Base-by-base conservation (phyloP, 2,113 vertebrate genomes). In the Calidris pugnax region DNA sequence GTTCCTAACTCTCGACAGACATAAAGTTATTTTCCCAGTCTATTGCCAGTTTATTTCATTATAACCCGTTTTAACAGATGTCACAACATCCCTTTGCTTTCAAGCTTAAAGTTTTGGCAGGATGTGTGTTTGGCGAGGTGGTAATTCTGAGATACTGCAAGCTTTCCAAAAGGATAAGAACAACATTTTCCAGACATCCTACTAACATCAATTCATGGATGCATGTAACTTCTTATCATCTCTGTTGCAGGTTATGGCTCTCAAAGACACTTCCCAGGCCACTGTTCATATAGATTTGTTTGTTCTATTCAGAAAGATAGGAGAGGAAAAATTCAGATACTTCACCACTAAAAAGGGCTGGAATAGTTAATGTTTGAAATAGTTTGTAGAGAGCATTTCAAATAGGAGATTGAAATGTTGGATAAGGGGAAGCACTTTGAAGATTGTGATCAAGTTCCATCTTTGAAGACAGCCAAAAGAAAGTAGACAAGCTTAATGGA, bases 361-460 rank as follows among this genome's bases (percentile, higher is more conserved):
- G 48, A 87, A 92, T 59, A 85, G 73, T 89, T 94, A 94, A 89
- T 66, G 67, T 57, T 67, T 91, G 67, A 83, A 95, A 83, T 17
- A 89, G 59, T 72, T 87, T 66, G 57, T 47, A 85, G 93, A 87
- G 3, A 60, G 26, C n/a, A 73, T 93, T 97, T 90, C 85, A 87
- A 89, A 62, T 62, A 91, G 79, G 50, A 94, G 87, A 94, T 77
- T 89, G 91, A 96, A 94, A 87, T 55, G 62, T 33, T 83, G 67
- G 87, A 85, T 95, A 97, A 96, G 39, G 17, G 43, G 47, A 94
- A 92, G 68, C 50, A 84, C 85, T 95, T 90, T 93, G 89, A 95
- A 93, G 90, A 79, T 41, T 64, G 48, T 60, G 87, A 95, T 92
- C 69, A 85, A 86, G 63, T 56, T 83, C 69, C 85, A 59, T 83